Conservation (phyloP, 2,888 invertebrate species). For the Sceliomorpha sp. region DNA sequence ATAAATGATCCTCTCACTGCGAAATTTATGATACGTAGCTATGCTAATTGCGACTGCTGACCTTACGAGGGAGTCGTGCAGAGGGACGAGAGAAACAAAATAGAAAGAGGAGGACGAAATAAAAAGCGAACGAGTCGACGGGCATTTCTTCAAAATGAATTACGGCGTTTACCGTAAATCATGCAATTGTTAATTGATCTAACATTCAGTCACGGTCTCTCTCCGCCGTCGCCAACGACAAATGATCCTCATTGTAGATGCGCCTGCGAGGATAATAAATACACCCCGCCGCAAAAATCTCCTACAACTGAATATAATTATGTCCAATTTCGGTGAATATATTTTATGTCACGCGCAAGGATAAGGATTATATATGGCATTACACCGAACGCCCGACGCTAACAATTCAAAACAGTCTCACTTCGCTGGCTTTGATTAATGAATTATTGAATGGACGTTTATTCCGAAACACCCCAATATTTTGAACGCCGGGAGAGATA, state of each 20-base stretch:
- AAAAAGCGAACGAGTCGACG: conserved; percentile 13
- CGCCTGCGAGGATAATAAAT: conserved; percentile 43
- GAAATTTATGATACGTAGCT: conserved; percentile 56
- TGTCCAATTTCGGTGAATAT: conserved; percentile 43
- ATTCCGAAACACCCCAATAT: too few species aligned
- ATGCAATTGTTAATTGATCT: conserved; percentile 55
- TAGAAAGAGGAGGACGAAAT: conserved; percentile 16
- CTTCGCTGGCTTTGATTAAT: conserved; percentile 31
- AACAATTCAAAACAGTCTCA: conserved; percentile 34
- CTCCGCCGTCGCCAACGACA: conserved; percentile 48
- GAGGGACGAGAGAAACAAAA: conserved; percentile 19
- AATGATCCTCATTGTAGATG: conserved; percentile 50
- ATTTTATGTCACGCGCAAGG: conserved; percentile 47
- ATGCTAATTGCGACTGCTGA: conserved; percentile 54
- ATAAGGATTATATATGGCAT: conserved; percentile 46
- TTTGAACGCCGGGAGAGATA: too few species aligned
- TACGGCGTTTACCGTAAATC: conserved; percentile 54
- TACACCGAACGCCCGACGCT: conserved; percentile 11
- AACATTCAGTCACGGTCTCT: conserved; percentile 52
- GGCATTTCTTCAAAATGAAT: conserved; percentile 45
- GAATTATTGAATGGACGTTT: too few species aligned
- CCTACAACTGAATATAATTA: conserved; percentile 38
- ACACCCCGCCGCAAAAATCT: conserved; percentile 34
- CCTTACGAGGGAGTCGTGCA: conserved; percentile 37
- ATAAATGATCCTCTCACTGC: conserved; percentile 53